Evolutionary conservation across 2,797 vertebrate species (phyloP), one percentile per base, ranked within the genome.

Genomic region (Iguana delicatissima): DNA sequence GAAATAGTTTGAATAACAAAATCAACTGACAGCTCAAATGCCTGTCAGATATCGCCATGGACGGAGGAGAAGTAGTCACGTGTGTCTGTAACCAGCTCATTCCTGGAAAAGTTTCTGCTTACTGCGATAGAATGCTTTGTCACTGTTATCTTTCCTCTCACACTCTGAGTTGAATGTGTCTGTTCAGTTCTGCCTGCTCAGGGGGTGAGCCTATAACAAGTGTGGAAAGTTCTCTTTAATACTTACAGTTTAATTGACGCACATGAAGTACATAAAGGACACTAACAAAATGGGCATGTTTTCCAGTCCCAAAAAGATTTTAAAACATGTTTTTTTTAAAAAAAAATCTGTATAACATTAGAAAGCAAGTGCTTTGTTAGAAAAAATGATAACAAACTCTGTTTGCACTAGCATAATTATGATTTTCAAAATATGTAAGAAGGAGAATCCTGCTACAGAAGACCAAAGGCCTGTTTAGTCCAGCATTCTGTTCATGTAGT

Each of bases 1-100:
- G 95, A 96, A 96, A 97, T 94, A 94, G 93, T 94, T 94, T 92
- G 94, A 96, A 95, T 95, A 95, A 95, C 95, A 96, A 95, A 96
- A 96, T 95, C 95, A 96, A 95, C 93, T 94, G 92, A 94, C 95
- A 79, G 22, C 73, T 24, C 50, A 4, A 93, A 95, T 94, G 94
- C 91, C 93, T 74, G 93, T 95, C 95, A 92, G 89, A 81, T 94
- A 95, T 90, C 89, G 0, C 85, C 72, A 85, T 52, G 72, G 18
- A 0, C 6, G 64, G 26, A 84, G 18, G 24, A 46, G 3, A 85
- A 82, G 0, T 0, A 52, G 69, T 26, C 59, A 94, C 94, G 92
- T 86, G 76, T 95, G 95, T 88, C 82, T 18, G 88, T 50, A 62
- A 79, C 93, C 80, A 50, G 94, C 95, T 87, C 89, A 94, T 95